Percentiles rank a stretch among this genome's conserved stretches.
These are phyloP conservation scores for Galleria mellonella DNA, from an alignment of 1,140 invertebrate species.

Conservation along the genomic window DNA sequence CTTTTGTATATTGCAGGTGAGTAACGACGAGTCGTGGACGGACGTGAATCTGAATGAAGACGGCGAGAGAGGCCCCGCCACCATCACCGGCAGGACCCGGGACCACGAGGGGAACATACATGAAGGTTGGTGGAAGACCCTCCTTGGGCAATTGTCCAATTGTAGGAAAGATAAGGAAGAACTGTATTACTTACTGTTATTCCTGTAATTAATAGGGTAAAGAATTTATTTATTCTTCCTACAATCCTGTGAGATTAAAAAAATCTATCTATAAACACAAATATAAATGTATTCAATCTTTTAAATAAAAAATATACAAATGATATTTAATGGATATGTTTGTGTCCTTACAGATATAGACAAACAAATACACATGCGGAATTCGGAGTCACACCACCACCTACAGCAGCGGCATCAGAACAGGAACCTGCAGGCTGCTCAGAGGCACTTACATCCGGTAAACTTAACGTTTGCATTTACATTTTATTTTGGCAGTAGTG, in stretches of 20 bases:
- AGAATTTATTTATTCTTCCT: too few species aligned
- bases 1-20: constrained; percentile 39
- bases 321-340: too few species aligned
- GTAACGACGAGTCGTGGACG: constrained; percentile 90
- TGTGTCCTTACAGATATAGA: constrained; percentile 48
- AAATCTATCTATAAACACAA: not conserved
- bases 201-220: too few species aligned
- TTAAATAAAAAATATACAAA: too few species aligned
- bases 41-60: constrained; percentile 94
- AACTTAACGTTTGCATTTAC: not conserved
- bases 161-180: not conserved
- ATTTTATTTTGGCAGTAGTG: too few species aligned
- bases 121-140: constrained; percentile 70
- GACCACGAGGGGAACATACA: constrained; percentile 74
- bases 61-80: constrained; percentile 72
- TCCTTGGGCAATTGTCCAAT: not conserved
- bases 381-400: constrained; percentile 45
- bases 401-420: constrained; percentile 46
- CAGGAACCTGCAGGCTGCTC: constrained; percentile 46
- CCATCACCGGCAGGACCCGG: constrained; percentile 49
- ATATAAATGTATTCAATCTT: constrained; percentile 29
- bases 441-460: constrained; percentile 59
- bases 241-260: too few species aligned
- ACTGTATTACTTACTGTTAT: too few species aligned
- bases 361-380: constrained; percentile 58